Evolutionary conservation across 2,888 invertebrate genomes (phyloP), one percentile per base, ranked within the genome.

Genomic region (Harpalus rubripes): DNA sequence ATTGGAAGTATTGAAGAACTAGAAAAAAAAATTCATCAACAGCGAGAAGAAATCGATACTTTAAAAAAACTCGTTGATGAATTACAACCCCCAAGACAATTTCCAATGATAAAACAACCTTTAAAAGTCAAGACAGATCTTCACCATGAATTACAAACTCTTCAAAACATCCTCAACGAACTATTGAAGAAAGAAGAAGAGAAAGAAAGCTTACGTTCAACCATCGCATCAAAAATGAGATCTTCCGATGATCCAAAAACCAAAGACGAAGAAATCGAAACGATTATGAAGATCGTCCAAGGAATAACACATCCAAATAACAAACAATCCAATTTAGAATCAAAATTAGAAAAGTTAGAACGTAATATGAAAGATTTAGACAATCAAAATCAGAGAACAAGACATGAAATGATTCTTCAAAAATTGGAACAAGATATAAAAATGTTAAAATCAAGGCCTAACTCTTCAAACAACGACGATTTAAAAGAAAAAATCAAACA

Each of bases 311-410:
- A 72, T 16, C 83, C 82, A 18, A 61, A 16, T 8, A 18, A 15
- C 15, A 7, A 58, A 39, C 59, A 80, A 80, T 41, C 41, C 1
- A 10, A 7, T 16, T 26, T 61, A n/a, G 59, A 58, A 80, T 4
- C 72, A 41, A 80, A 80, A 85, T 22, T 80, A 65, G 85, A 79
- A 41, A 79, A 85, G 56, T 15, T 85, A 58, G 80, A 85, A 72
- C 56, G 65, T 7, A 68, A 79, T 10, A 2, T 85, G 7, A 85
- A 85, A 68, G 58, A 68, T 58, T 18, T 85, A 22, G 81, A 81
- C 15, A 18, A 5, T 6, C n/a, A 68, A 52, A 65, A 68, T 56
- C 65, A 68, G 12, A 12, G 26, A 12, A 65, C 81, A 8, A 12
- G 68, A n/a, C 81, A 81, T 4, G 68, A 81, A 81, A 10, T 81